Evolutionary conservation across 2,888 invertebrate genomes (phyloP).

Genomic region (Spatulosminthurus flaviceps): DNA sequence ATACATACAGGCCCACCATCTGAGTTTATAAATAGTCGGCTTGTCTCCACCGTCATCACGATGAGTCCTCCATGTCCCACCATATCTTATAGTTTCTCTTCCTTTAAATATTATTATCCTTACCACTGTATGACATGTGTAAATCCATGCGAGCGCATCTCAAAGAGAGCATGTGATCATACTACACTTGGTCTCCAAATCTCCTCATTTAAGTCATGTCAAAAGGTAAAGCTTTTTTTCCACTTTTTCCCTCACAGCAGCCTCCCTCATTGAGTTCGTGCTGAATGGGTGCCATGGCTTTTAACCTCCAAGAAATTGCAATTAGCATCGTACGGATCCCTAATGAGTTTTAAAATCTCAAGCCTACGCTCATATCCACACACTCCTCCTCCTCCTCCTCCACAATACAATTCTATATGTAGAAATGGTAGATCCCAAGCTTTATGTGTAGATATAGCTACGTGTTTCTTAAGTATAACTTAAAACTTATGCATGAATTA

Average conservation of each 20-base stretch:
- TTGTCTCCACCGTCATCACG: constrained; percentile 27
- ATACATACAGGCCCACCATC: constrained; percentile 57
- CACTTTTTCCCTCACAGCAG: constrained; percentile 4
- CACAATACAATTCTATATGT: too few species aligned
- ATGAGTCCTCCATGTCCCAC: neutral
- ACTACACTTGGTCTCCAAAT: neutral
- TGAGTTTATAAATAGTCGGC: constrained; percentile 52
- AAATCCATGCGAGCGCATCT: neutral
- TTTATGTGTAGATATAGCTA: too few species aligned
- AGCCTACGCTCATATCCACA: neutral
- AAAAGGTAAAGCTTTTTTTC: constrained; percentile 34
- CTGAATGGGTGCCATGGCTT: neutral
- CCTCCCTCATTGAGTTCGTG: neutral
- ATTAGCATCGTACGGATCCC: too few species aligned
- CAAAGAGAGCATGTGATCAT: neutral
- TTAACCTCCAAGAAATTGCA: constrained; percentile 16
- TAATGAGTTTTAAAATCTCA: too few species aligned
- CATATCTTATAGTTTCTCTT: neutral
- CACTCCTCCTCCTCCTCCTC: neutral
- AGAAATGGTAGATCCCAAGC: too few species aligned
- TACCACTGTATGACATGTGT: too few species aligned
- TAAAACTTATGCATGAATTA: too few species aligned
- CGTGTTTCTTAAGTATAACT: too few species aligned
- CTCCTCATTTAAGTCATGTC: constrained; percentile 17
- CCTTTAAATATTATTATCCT: too few species aligned